Evolutionary conservation across 2,797 vertebrate species (phyloP).

Genomic region (Pseudochaenichthys georgianus): DNA sequence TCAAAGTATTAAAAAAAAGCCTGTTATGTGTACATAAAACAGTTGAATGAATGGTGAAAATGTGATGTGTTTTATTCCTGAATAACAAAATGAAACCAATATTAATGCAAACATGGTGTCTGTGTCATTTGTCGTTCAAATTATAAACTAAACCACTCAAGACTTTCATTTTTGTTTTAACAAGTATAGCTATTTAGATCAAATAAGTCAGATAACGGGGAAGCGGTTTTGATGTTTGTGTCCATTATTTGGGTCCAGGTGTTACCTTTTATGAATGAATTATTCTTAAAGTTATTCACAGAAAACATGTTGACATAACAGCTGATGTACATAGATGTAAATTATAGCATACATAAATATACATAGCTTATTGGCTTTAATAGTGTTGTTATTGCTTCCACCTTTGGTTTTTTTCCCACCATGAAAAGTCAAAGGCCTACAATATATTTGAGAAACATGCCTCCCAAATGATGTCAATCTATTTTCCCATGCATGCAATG

Average conservation of each 20-base stretch:
- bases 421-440: background rate
- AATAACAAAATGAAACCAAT: conserved; percentile 84
- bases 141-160: background rate
- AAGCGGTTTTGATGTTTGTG: background rate
- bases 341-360: background rate
- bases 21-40: conserved; percentile 82
- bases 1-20: conserved; percentile 82
- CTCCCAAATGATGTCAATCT: background rate
- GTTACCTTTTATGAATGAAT: background rate
- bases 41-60: conserved; percentile 79
- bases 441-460: conserved; percentile 1
- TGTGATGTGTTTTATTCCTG: conserved; percentile 73
- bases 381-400: background rate
- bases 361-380: background rate
- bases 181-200: background rate
- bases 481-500: background rate
- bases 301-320: background rate
- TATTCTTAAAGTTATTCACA: background rate
- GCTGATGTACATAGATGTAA: background rate
- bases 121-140: conserved; percentile 59
- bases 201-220: conserved; percentile 4
- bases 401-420: background rate
- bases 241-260: background rate
- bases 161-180: conserved; percentile 1
- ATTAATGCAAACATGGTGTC: conserved; percentile 74